phyloP scores from a whole-genome alignment of 2,113 vertebrate species.

The Ochotona curzoniae region DNA sequence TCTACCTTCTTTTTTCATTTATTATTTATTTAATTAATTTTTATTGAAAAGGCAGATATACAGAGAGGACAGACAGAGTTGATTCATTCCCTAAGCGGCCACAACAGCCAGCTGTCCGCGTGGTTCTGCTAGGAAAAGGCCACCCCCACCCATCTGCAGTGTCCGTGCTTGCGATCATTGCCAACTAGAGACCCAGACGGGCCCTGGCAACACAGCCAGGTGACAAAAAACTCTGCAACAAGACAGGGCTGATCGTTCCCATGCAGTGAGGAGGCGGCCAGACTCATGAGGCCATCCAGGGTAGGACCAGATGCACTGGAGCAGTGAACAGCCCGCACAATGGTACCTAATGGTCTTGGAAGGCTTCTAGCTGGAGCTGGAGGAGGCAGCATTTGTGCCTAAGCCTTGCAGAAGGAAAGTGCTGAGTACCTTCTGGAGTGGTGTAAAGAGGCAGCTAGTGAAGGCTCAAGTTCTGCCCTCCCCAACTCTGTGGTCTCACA shows the following conservation, averaged over 20 bases:
- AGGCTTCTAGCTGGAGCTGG: background rate
- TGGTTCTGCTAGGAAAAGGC: background rate
- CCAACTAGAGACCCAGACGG: background rate
- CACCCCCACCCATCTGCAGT: rapidly evolving
- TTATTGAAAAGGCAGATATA: no score
- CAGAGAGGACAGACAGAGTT: no score
- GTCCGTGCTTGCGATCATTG: background rate
- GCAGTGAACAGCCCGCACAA: background rate
- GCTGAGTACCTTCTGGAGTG: background rate
- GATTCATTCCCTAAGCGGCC: no score
- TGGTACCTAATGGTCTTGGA: background rate
- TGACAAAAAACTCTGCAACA: no score
- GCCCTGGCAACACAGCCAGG: rapidly evolving
- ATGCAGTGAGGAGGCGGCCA: no score
- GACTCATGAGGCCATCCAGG: background rate
- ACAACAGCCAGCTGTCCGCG: background rate
- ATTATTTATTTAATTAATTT: no score
- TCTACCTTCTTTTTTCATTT: background rate
- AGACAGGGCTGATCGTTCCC: no score
- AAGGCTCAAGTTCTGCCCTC: background rate
- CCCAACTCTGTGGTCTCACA: rapidly evolving
- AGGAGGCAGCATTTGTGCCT: background rate
- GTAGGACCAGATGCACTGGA: background rate
- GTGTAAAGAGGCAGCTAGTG: background rate
- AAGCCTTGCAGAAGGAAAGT: background rate